Evolutionary conservation across 2,797 vertebrate species (phyloP).

Genomic region (Sebastes nivosus): DNA sequence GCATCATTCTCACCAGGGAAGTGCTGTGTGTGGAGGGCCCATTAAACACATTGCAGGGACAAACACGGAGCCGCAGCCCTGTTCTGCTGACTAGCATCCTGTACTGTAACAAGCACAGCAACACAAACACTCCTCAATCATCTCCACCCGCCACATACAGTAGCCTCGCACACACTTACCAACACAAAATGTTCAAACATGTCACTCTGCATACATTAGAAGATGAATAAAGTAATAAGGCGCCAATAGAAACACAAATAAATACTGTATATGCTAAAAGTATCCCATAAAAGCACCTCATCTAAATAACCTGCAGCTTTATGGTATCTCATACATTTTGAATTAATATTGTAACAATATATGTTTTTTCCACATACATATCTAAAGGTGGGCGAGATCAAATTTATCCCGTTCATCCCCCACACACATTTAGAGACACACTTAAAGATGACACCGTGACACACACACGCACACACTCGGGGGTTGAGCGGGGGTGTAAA

Average conservation of each 20-base stretch:
- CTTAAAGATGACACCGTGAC: constrained; percentile 29
- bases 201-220: constrained; percentile 10
- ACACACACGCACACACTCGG: constrained; percentile 8
- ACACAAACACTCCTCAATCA: constrained; percentile 59
- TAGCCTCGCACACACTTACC: constrained; percentile 8
- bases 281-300: neutral
- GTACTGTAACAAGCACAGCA: neutral
- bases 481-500: constrained; percentile 71
- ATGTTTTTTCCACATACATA: neutral
- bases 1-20: constrained; percentile 69
- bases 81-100: constrained; percentile 71
- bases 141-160: constrained; percentile 42
- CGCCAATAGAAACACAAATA: neutral
- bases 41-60: constrained; percentile 74
- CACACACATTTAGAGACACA: constrained; percentile 35
- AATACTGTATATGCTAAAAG: neutral
- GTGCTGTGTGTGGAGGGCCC: constrained; percentile 55
- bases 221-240: neutral
- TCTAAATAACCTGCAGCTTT: neutral
- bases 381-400: constrained; percentile 17
- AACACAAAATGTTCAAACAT: constrained; percentile 26
- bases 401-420: constrained; percentile 23
- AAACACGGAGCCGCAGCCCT: constrained; percentile 49
- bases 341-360: neutral
- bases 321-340: neutral